Conservation (phyloP, 2,113 vertebrate genomes). For the Actinemys pallida region DNA sequence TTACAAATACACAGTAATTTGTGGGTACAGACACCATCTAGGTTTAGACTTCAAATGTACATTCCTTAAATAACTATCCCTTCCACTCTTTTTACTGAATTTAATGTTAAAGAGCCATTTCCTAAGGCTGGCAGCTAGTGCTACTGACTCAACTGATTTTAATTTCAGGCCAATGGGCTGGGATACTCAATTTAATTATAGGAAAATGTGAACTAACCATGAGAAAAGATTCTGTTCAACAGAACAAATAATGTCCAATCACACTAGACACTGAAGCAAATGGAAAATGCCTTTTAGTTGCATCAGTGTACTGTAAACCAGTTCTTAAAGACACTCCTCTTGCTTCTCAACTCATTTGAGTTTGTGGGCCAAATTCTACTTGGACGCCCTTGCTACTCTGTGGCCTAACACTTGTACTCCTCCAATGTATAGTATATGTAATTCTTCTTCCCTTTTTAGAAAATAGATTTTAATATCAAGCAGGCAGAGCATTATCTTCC, state of each 20-base stretch:
- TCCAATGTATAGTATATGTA: neutral
- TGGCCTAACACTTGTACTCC: neutral
- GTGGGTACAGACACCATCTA: neutral
- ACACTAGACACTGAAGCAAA: neutral
- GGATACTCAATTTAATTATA: conserved; percentile 19
- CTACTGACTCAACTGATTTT: neutral
- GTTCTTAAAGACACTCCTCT: neutral
- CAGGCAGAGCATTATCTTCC: rapidly evolving
- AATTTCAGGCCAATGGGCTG: neutral
- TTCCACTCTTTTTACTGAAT: neutral
- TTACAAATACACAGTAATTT: neutral
- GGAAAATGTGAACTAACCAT: neutral
- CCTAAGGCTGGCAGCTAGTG: neutral
- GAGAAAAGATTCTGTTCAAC: conserved; percentile 7
- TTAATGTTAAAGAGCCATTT: conserved; percentile 1
- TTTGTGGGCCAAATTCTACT: neutral
- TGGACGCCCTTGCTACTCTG: neutral
- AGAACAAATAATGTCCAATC: conserved; percentile 5
- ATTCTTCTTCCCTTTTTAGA: neutral
- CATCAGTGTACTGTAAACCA: neutral
- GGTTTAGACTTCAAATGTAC: neutral
- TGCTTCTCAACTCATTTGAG: neutral
- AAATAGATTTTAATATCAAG: neutral
- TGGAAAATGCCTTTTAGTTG: neutral
- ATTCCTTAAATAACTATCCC: neutral